Evolutionary conservation across 2,113 vertebrate species (phyloP), one percentile per base, ranked within the genome.

Genomic region (Setophaga coronata): DNA sequence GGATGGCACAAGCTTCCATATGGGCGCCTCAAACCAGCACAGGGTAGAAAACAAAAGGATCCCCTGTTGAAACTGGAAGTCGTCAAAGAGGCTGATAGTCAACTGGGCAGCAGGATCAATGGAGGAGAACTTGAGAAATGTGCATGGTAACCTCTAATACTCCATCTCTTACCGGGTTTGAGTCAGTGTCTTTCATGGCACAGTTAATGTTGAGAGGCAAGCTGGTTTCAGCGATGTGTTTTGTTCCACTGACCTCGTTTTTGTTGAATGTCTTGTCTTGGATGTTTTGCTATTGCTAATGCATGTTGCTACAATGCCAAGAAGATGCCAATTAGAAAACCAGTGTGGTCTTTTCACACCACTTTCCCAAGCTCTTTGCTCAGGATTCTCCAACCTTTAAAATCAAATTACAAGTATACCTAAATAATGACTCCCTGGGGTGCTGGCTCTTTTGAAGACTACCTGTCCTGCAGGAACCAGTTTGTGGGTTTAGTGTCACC

Each of bases 221-320:
- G 40, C 36, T 64, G 62, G 60, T 43, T 90, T 84, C 12, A 3
- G 58, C 76, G 45, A 69, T 14, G 16, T 36, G 19, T 42, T 88
- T 86, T 67, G 48, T 57, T 74, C 58, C 60, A 65, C n/a, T 62
- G 58, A 54, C 58, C 50, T 80, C 0, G 0, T 29, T 86, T 88
- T 81, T 70, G 31, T 29, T 54, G 34, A 65, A 47, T 50, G 64
- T 67, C 50, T 65, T 80, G 29, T 43, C 57, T 94, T 58, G 66
- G 29, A 34, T 56, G 12, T 82, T 47, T 54, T 81, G 33, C 58
- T 60, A 0, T 33, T 88, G 85, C 53, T 79, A 61, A 40, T 48
- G 24, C 0, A 0, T 19, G 17, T 33, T 1, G 0, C 26, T 73
- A 47, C 26, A 28, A 48, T 43, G 72, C 38, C 66, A n/a, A 89